phyloP scores from a whole-genome alignment of 92 coral and sea anemone species.

The Phenganax stokvisi region DNA sequence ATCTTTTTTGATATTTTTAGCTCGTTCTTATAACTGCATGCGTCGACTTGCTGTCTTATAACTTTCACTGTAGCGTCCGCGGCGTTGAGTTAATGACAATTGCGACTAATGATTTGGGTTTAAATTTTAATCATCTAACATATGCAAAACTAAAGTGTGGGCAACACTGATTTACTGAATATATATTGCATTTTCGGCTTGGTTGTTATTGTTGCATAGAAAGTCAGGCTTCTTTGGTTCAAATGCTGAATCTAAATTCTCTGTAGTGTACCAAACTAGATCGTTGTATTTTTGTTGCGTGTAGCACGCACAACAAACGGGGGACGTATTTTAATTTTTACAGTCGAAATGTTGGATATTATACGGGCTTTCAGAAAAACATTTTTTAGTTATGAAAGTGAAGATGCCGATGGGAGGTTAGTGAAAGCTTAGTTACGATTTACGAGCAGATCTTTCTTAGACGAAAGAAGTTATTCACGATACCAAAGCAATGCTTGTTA shows the following conservation, averaged over 20 bases:
- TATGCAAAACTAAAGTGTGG: conserved; percentile 3
- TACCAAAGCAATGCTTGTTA: not conserved
- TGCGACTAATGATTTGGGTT: conserved; percentile 6
- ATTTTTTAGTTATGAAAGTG: conserved; percentile 3
- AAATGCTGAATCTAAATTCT: not conserved
- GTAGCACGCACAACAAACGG: not conserved
- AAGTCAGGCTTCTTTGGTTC: not conserved
- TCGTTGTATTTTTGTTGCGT: not conserved
- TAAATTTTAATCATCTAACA: conserved; percentile 22
- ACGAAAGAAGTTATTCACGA: not conserved
- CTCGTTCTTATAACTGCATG: not conserved
- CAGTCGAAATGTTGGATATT: conserved; percentile 17
- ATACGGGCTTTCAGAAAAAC: conserved; percentile 10
- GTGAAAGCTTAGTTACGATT: not conserved
- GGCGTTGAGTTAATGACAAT: not conserved
- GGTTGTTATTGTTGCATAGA: not conserved
- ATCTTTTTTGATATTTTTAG: not conserved
- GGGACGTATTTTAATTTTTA: not conserved
- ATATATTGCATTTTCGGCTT: conserved; percentile 5
- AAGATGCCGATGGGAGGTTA: not conserved
- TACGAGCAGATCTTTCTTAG: not conserved
- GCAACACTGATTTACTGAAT: not conserved
- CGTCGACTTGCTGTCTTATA: not conserved
- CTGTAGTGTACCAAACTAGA: not conserved
- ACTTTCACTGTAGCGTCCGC: not conserved